These are phyloP conservation scores for Ctenopoma kingsleyae DNA, from an alignment of 2,797 vertebrate genomes.

Conservation along the genomic window DNA sequence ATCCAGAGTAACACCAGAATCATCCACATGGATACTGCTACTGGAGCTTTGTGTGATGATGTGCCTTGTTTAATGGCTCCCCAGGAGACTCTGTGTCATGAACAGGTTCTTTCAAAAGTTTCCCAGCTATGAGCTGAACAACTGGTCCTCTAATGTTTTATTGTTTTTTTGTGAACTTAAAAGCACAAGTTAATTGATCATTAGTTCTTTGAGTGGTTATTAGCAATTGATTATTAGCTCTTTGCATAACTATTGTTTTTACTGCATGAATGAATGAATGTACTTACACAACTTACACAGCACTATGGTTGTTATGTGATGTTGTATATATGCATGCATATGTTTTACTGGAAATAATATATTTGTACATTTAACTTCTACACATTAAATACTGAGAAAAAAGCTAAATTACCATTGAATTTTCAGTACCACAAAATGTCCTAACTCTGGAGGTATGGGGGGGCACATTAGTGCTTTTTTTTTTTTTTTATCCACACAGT, in stretches of 20 bases:
- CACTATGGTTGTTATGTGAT: not conserved
- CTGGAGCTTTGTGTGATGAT: not conserved
- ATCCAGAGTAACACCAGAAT: not conserved
- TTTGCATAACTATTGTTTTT: not conserved
- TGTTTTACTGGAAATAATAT: not conserved
- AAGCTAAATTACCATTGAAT: too few species aligned
- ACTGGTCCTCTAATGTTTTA: not conserved
- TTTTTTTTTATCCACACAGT: not conserved
- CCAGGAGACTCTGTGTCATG: not conserved
- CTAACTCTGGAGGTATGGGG: not conserved
- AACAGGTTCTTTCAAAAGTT: not conserved
- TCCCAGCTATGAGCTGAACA: not conserved
- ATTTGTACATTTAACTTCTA: not conserved
- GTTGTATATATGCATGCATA: not conserved
- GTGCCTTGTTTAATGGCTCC: not conserved
- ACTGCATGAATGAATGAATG: not conserved
- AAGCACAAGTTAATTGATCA: not conserved
- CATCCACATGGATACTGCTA: not conserved
- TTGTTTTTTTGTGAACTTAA: not conserved
- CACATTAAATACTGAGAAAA: too few species aligned
- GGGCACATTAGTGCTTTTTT: not conserved
- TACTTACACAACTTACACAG: not conserved
- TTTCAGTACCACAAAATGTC: not conserved
- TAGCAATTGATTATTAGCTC: not conserved
- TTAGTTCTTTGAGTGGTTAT: not conserved